Percentiles rank a stretch among this genome's conserved stretches.
These are phyloP conservation scores for Mongoloraphidia duomilia DNA, from an alignment of 2,888 invertebrate genomes.

Conservation along the genomic window DNA sequence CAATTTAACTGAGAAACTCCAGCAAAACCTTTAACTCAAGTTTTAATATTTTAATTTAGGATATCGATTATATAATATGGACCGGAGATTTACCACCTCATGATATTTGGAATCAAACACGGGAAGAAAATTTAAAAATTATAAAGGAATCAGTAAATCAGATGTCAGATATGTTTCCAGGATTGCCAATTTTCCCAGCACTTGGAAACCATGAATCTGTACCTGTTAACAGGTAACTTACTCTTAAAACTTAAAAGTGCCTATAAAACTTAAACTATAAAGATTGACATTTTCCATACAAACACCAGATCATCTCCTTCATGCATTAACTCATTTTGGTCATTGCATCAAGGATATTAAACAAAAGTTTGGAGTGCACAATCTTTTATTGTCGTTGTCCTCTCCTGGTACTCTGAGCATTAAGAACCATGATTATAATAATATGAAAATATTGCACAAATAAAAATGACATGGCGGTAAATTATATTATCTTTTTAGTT, in stretches of 20 bases:
- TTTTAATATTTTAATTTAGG: slow-evolving; percentile 34
- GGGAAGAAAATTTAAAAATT: slow-evolving; percentile 73
- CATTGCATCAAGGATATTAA: not conserved
- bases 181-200: slow-evolving; percentile 84
- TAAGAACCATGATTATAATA: no score
- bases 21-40: not conserved
- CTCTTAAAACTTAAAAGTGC: not conserved
- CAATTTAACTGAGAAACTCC: not conserved
- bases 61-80: slow-evolving; percentile 88
- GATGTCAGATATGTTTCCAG: slow-evolving; percentile 77
- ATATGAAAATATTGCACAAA: not conserved
- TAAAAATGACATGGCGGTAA: not conserved
- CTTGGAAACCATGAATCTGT: slow-evolving; percentile 94
- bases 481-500: slow-evolving; percentile 37
- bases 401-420: no score
- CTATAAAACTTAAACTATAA: not conserved
- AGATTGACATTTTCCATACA: not conserved
- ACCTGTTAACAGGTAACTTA: slow-evolving; percentile 74
- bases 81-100: slow-evolving; percentile 95
- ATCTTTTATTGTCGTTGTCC: not conserved
- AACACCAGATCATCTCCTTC: no score
- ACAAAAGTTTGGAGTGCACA: not conserved
- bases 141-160: slow-evolving; percentile 73
- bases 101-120: slow-evolving; percentile 88
- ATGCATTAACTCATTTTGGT: not conserved